Base-by-base conservation (phyloP, 37 sponge, comb jelly and placozoan species). In the Diacarnus erythraeanus region DNA sequence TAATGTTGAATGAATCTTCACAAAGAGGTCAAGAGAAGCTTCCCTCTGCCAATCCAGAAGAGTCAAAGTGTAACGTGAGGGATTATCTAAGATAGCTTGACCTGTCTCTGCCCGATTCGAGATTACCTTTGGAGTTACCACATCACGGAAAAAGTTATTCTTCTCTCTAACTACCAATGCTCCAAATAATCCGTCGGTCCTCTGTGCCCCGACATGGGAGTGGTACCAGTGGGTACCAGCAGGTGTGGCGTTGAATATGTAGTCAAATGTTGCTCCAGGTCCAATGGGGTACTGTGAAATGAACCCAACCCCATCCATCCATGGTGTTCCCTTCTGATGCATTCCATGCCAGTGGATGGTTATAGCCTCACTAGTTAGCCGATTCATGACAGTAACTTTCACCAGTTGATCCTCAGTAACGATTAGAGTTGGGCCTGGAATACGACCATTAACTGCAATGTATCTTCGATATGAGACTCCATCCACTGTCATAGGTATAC, bases 301-400 rank as follows among this genome's bases (percentile, higher is more conserved):
- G 5, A 59, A 58, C 2, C 69, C 82, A 12, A 87, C 93, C 37
- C 93, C 93, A 80, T 92, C 93, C 85, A 84, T 84, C 86, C 86
- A 87, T 1, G 81, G 86, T 6, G 82, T 81, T 27, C 67, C 58
- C 25, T 22, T 77, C 64, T 78, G 81, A 44, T 87, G 85, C 86
- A 83, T 79, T 0, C 93, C 93, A 60, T 92, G 93, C 93, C 93
- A 92, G 70, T 92, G 93, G 61, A 92, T 84, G 58, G 85, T 72
- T 38, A 69, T 84, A 3, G 58, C 72, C 59, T 92, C 88, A 61
- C 57, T 77, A 20, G 38, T 63, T 3, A 92, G 83, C 3, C 71
- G 35, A 66, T 92, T 92, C 56, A 30, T 27, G 1, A 92, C 88
- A 57, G 47, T 67, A 10, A 81, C 81, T 20, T 69, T 59, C 30